Percentiles rank a stretch among this genome's conserved stretches.
Evolutionary conservation across 2,888 invertebrate species (phyloP).

Genomic region (Macrosoma leucophasiata): DNA sequence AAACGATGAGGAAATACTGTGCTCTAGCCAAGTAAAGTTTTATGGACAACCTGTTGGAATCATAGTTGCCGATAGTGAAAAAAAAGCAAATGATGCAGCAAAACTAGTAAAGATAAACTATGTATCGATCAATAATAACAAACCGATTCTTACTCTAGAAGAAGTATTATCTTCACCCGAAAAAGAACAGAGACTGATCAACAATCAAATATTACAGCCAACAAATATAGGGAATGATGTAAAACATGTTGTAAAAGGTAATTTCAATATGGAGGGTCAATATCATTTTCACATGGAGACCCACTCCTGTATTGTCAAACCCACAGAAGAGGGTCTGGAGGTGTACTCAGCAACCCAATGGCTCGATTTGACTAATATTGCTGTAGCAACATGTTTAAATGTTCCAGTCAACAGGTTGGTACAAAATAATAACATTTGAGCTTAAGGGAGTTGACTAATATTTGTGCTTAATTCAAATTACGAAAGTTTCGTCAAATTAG

Average conservation of each 20-base stretch:
- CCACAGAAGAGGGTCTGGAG: constrained; percentile 82
- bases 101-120: constrained; percentile 68
- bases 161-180: constrained; percentile 53
- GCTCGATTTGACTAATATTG: constrained; percentile 76
- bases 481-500: too few species aligned
- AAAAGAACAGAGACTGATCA: constrained; percentile 40
- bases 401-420: constrained; percentile 77
- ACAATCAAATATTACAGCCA: constrained; percentile 42
- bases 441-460: too few species aligned
- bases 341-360: constrained; percentile 79
- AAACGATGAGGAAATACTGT: constrained; percentile 52
- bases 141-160: constrained; percentile 45
- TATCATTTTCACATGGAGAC: constrained; percentile 87
- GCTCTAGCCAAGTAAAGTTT: constrained; percentile 60
- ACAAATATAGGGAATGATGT: constrained; percentile 51
- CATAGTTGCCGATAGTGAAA: constrained; percentile 75
- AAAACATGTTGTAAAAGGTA: constrained; percentile 69
- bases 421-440: too few species aligned
- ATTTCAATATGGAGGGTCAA: constrained; percentile 76
- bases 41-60: constrained; percentile 80
- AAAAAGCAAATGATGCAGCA: constrained; percentile 72
- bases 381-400: constrained; percentile 72
- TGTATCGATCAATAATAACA: constrained; percentile 44
- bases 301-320: constrained; percentile 78
- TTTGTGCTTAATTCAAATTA: too few species aligned